Evolutionary conservation across 2,888 invertebrate genomes (phyloP), one percentile per base, ranked within the genome.

Genomic region (Acronicta aceris): DNA sequence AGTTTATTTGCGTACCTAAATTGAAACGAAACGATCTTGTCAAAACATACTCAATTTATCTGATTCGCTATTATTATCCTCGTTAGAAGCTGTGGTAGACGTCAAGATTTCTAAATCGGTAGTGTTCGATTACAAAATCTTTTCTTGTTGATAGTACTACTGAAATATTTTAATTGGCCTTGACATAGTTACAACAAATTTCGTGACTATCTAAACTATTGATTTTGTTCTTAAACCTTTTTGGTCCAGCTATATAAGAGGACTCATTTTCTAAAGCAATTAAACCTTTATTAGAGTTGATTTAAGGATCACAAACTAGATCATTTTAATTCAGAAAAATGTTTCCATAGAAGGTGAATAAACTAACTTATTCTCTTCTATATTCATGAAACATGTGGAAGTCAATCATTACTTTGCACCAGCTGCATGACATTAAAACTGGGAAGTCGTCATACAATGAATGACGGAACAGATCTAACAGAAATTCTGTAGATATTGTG

Each of bases 1-100:
- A 85, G 79, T 89, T 88, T 92, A 87, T 90, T 88, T 89, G 81
- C 50, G 38, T 49, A 50, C 43, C n/a, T n/a, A n/a, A n/a, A 80
- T 84, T 84, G 61, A 83, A 82, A 81, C 82, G 82, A 76, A 83
- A 82, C 81, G 82, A 81, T 83, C 82, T 85, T 84, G 67, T 84
- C 80, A 79, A 88, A 88, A 88, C 82, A 88, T 57, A 80, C 82
- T 84, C 80, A 82, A 82, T 79, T 81, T 79, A 82, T 83, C 76
- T 78, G 81, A 80, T 84, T 79, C 61, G 74, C 81, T 82, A 84
- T 88, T 89, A 87, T 89, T 69, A 74, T 72, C 76, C 85, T 91
- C 87, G 88, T 92, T 88, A 87, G 81, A 78, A 74, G 69, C 73
- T 65, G 76, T 84, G 43, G 57, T 61, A 38, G 51, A 65, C 69